phyloP scores from a whole-genome alignment of 2,113 vertebrate genomes.

The Poeciliopsis prolifica region DNA sequence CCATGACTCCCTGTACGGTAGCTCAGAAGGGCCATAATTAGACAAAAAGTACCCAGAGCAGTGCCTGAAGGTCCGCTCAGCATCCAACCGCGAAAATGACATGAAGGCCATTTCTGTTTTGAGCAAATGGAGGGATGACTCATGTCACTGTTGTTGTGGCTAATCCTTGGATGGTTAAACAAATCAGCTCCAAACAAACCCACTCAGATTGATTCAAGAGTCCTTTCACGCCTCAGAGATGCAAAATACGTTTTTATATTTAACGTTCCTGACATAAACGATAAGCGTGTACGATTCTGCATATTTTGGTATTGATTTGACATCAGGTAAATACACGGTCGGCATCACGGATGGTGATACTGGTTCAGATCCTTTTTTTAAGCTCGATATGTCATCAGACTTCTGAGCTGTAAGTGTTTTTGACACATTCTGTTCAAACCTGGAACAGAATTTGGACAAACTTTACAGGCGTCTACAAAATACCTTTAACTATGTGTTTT shows the following conservation, averaged over 20 bases:
- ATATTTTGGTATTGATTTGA: no score
- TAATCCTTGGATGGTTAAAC: constrained; percentile 8
- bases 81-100: constrained; percentile 17
- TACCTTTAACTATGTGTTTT: no score
- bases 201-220: constrained; percentile 16
- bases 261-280: neutral
- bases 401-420: no score
- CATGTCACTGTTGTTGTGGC: constrained; percentile 7
- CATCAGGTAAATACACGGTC: no score
- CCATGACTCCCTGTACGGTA: constrained; percentile 3
- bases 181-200: constrained; percentile 19
- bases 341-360: no score
- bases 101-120: neutral
- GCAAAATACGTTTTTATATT: neutral
- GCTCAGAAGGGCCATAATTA: constrained; percentile 28
- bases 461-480: no score
- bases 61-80: neutral
- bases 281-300: no score
- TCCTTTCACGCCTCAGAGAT: constrained; percentile 12
- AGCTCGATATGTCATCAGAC: no score
- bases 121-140: constrained; percentile 27
- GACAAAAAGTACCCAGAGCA: constrained; percentile 6
- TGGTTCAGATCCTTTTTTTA: no score
- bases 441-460: no score
- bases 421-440: no score